Evolutionary conservation across 2,113 vertebrate genomes (phyloP).

Genomic region (Nothoprocta perdicaria): DNA sequence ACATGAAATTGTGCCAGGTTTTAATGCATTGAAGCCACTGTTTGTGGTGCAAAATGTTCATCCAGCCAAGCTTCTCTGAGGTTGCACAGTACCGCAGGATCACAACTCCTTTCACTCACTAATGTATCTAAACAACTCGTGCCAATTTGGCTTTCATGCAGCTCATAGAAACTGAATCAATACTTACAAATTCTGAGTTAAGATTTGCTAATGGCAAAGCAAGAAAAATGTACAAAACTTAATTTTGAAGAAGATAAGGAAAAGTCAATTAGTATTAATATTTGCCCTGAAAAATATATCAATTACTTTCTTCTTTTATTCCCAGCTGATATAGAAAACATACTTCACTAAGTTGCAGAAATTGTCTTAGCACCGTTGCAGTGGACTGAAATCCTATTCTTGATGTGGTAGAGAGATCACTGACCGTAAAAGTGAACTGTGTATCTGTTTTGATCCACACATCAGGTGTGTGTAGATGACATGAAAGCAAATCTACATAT

Average conservation of each 20-base stretch:
- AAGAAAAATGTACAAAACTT: neutral
- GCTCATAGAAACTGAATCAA: neutral
- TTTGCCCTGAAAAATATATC: neutral
- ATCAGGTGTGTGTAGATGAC: neutral
- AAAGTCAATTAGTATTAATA: neutral
- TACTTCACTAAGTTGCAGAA: neutral
- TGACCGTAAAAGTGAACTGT: neutral
- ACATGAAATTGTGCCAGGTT: neutral
- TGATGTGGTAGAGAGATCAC: neutral
- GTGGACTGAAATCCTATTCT: neutral
- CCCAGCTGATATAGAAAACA: neutral
- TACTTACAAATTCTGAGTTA: neutral
- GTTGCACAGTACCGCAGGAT: neutral
- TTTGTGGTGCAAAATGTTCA: neutral
- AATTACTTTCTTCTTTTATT: neutral
- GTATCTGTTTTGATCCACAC: neutral
- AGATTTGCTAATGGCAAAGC: neutral
- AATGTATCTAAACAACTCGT: neutral
- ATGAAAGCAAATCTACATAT: neutral
- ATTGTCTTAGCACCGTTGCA: neutral
- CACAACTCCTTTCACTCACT: neutral
- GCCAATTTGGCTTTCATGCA: neutral
- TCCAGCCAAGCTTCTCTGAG: neutral
- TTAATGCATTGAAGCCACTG: neutral
- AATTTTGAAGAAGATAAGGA: neutral